A percentile compares a stretch with the other conserved stretches of the same genome.
Conservation (phyloP, 1,140 invertebrate genomes). For the Macrotrachela quadricornifera region DNA sequence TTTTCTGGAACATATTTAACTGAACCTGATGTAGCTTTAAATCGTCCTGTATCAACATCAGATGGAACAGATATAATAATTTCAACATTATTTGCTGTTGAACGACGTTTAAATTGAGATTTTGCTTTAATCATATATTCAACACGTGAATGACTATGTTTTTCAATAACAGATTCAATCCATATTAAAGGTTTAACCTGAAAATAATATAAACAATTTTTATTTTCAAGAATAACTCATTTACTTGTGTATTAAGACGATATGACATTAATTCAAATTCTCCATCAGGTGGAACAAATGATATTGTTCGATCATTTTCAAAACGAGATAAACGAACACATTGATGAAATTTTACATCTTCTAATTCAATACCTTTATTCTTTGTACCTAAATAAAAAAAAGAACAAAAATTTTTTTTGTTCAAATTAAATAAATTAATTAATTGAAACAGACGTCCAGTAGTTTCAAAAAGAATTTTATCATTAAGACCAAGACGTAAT, state of each 20-base stretch:
- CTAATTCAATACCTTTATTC: slow-evolving; percentile 91
- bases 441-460: slow-evolving; percentile 48
- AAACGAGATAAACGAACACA: slow-evolving; percentile 88
- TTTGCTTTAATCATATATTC: slow-evolving; percentile 99
- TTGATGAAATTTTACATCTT: slow-evolving; percentile 99
- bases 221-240: too few relatives aligned
- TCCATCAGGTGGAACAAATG: slow-evolving; percentile 95
- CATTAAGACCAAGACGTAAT: slow-evolving; percentile 83
- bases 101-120: slow-evolving; percentile 90
- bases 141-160: slow-evolving; percentile 87
- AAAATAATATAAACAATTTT: too few relatives aligned
- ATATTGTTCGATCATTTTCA: slow-evolving; percentile 94
- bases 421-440: slow-evolving; percentile 1
- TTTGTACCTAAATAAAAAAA: slow-evolving; percentile 44
- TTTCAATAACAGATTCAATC: slow-evolving; percentile 97
- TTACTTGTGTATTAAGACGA: slow-evolving; percentile 75
- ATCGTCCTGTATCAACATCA: slow-evolving; percentile 94
- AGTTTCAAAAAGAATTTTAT: slow-evolving; percentile 94
- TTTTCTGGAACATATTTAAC: slow-evolving; percentile 93
- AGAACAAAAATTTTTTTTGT: background rate
- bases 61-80: slow-evolving; percentile 93
- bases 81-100: slow-evolving; percentile 96
- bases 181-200: slow-evolving; percentile 73
- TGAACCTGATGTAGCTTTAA: slow-evolving; percentile 90
- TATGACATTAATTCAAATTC: slow-evolving; percentile 99